Evolutionary conservation across 2,888 invertebrate genomes (phyloP), one percentile per base, ranked within the genome.

Genomic region (Kryphioiulus occultus): DNA sequence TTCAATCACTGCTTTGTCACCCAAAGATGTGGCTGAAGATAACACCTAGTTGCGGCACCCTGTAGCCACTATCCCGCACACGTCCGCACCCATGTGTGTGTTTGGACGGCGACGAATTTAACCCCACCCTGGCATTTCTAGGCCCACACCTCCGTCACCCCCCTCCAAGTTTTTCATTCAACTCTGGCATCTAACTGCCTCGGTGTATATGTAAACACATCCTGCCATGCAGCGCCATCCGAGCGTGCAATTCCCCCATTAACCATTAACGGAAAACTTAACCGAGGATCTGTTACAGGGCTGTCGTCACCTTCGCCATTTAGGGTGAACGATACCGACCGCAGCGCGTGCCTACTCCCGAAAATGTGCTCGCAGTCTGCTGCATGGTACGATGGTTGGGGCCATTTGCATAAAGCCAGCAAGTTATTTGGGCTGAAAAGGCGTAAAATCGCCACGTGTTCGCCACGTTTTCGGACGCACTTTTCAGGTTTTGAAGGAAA

Each of bases 291-390:
- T 83, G 84, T 32, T 39, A 39, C 39, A 39, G n/a, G 12, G 84
- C 39, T 83, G 84, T 83, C 84, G 84, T 83, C 84, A 83, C 84
- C 84, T 83, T 39, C 84, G 17, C 39, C 84, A 83, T 83, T 32
- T 32, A 35, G 32, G 84, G 32, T 83, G 84, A 83, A 83, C 32
- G 84, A 83, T 39, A 83, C n/a, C n/a, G n/a, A n/a, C n/a, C n/a
- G n/a, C 84, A 22, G 59, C 59, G 59, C 19, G 39, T 39, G 39
- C 39, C 39, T 39, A 39, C 39, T 39, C 39, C 19, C 84, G 32
- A 4, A 83, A 83, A 83, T 83, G 84, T 83, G 84, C 32, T 39
- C 30, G 19, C 84, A 19, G 84, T 83, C 84, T 83, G 84, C 9
- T 17, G 22, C n/a, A n/a, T n/a, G n/a, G n/a, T n/a, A n/a, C n/a